Percentiles rank a stretch among this genome's conserved stretches.
Evolutionary conservation across 35 echinoderm and acorn worm species (phyloP).

Genomic region (Ophioderma brevispina): DNA sequence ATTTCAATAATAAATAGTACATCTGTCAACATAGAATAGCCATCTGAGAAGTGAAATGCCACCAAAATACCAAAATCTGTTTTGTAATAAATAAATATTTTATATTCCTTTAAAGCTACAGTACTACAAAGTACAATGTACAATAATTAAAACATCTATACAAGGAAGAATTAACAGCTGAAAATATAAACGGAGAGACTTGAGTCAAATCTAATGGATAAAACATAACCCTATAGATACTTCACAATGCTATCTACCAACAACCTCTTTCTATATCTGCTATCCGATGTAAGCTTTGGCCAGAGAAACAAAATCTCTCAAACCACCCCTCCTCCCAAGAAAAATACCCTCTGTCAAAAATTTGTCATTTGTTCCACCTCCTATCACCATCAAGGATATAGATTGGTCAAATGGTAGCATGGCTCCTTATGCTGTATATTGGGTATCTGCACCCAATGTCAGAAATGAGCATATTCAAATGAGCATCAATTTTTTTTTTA

Average conservation of each 20-base stretch:
- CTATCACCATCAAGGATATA: neutral
- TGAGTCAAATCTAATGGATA: neutral
- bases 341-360: neutral
- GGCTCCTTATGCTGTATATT: no score
- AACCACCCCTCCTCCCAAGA: neutral
- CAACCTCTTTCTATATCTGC: neutral
- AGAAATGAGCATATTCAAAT: no score
- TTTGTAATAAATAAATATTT: constrained; percentile 13
- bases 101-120: constrained; percentile 1
- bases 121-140: neutral
- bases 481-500: no score
- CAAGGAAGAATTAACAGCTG: neutral
- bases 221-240: neutral
- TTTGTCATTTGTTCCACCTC: neutral
- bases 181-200: constrained; percentile 6
- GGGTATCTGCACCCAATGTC: no score
- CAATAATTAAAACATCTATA: constrained; percentile 4
- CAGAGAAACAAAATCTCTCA: neutral
- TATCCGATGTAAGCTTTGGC: no score
- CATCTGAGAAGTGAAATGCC: no score
- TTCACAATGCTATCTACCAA: neutral
- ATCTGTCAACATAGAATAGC: no score
- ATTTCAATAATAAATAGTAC: no score
- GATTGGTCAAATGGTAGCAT: no score
- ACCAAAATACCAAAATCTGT: no score